A percentile compares a stretch with the other conserved stretches of the same genome.
phyloP scores from a whole-genome alignment of 2,888 invertebrate genomes.

The Agonopterix arenella region DNA sequence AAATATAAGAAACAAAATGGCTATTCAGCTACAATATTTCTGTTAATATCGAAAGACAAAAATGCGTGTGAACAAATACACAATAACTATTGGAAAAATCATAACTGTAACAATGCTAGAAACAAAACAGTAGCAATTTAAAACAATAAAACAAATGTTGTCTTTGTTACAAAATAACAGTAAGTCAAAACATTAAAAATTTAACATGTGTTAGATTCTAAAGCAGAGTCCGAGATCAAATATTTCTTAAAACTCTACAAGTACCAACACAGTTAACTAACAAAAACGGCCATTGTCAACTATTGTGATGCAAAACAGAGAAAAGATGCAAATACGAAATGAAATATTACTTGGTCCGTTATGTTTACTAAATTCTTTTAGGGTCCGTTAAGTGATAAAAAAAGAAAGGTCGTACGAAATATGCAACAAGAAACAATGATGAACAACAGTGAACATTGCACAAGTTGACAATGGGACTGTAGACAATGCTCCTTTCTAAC shows the following conservation, averaged over 20 bases:
- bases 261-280: conserved; percentile 17
- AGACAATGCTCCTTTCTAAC: conserved; percentile 42
- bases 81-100: neutral
- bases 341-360: conserved; percentile 39
- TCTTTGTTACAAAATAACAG: conserved; percentile 36
- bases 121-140: conserved; percentile 16
- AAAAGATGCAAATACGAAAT: conserved; percentile 55
- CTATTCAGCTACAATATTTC: too few species aligned
- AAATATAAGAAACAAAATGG: too few species aligned
- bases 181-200: conserved; percentile 29
- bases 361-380: conserved; percentile 60
- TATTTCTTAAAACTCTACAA: conserved; percentile 26
- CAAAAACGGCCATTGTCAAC: conserved; percentile 38
- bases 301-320: conserved; percentile 53
- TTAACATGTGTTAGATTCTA: conserved; percentile 35
- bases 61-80: neutral
- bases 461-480: conserved; percentile 49
- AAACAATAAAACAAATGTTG: conserved; percentile 21
- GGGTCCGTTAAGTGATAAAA: conserved; percentile 56
- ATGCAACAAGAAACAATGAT: conserved; percentile 33
- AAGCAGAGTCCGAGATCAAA: conserved; percentile 18
- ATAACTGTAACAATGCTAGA: neutral
- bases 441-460: conserved; percentile 37
- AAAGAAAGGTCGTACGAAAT: conserved; percentile 33
- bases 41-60: too few species aligned